These are phyloP conservation scores for Linnaemya vulpina DNA, from an alignment of 2,888 invertebrate species.

Conservation along the genomic window DNA sequence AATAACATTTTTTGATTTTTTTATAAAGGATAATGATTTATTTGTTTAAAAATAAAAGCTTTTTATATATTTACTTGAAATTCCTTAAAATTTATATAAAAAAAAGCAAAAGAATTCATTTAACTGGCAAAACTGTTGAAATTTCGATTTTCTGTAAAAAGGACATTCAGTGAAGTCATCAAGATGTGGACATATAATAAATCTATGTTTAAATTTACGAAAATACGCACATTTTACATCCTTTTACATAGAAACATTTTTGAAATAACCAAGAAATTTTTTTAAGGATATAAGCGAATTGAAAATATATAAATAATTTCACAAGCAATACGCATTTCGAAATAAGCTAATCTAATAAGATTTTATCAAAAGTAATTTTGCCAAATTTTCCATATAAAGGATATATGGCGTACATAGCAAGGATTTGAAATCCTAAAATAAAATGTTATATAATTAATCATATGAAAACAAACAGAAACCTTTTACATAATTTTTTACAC, in stretches of 20 bases:
- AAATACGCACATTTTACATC: not conserved
- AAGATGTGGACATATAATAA: too few species aligned
- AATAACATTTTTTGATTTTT: too few species aligned
- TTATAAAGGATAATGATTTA: too few species aligned
- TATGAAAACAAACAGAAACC: not conserved
- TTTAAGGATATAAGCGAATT: not conserved
- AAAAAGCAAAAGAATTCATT: too few species aligned
- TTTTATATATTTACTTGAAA: too few species aligned
- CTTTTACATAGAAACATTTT: not conserved
- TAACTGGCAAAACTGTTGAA: too few species aligned
- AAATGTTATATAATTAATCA: slow-evolving; percentile 6
- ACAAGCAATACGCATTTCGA: not conserved
- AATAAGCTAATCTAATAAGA: not conserved
- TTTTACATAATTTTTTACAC: not conserved
- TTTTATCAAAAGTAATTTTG: not conserved
- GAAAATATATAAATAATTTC: not conserved
- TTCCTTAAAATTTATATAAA: too few species aligned
- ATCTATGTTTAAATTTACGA: too few species aligned
- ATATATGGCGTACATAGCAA: not conserved
- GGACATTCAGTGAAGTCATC: too few species aligned
- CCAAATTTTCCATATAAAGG: not conserved
- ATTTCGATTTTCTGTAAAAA: too few species aligned
- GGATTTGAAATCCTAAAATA: not conserved
- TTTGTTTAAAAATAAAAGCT: too few species aligned
- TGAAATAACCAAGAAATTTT: not conserved